phyloP scores from a whole-genome alignment of 2,888 invertebrate species.

The Tipula helvola region DNA sequence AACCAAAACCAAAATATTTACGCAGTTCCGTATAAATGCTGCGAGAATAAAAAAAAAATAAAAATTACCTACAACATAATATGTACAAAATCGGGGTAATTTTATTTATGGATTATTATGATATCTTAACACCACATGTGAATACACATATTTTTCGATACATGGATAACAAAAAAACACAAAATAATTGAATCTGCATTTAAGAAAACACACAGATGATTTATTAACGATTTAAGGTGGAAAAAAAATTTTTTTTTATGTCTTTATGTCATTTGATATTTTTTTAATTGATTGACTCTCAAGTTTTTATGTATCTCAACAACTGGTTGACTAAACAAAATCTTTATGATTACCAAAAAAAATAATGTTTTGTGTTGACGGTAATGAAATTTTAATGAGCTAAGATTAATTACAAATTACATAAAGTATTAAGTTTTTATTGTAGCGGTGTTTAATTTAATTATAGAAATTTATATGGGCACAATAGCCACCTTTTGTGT shows the following conservation, averaged over 20 bases:
- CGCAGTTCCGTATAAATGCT: background rate
- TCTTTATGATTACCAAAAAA: background rate
- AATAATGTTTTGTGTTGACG: background rate
- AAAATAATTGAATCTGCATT: background rate
- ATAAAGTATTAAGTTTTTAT: background rate
- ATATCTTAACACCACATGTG: background rate
- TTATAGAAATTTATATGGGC: background rate
- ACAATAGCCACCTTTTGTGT: background rate
- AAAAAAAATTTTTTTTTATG: background rate
- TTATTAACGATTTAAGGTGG: background rate
- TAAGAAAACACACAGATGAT: background rate
- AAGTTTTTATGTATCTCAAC: background rate
- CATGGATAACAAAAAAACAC: background rate
- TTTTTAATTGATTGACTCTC: background rate
- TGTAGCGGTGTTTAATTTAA: background rate
- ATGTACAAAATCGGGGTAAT: background rate
- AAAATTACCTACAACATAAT: background rate
- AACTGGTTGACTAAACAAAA: background rate
- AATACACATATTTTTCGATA: background rate
- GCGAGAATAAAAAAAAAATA: background rate
- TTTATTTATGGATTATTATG: slow-evolving; percentile 4
- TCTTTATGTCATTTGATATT: background rate
- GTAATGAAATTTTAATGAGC: background rate
- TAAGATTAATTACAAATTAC: background rate
- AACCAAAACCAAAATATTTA: background rate